Conservation (phyloP, 2,888 invertebrate genomes). For the Amphipoea oculea region DNA sequence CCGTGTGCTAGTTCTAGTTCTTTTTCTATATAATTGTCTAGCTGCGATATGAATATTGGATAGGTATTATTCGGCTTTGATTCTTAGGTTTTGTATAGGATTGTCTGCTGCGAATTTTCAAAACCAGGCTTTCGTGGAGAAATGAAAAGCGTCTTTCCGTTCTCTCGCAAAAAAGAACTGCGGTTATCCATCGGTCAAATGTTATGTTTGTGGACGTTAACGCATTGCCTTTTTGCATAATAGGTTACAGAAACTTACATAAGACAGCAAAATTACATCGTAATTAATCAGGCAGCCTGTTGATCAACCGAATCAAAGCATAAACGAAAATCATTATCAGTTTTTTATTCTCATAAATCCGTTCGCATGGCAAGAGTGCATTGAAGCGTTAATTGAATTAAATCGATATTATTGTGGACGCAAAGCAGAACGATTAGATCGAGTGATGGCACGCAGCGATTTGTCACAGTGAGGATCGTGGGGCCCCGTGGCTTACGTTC, state of each 20-base stretch:
- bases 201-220: not conserved
- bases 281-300: conserved; percentile 56
- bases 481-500: conserved; percentile 71
- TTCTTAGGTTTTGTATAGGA: not conserved
- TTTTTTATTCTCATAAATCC: conserved; percentile 65
- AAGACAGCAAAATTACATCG: conserved; percentile 29
- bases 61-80: not conserved
- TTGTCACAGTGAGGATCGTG: conserved; percentile 84
- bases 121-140: too few species aligned
- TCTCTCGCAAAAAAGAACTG: not conserved
- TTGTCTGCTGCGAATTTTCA: not conserved
- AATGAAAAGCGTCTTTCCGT: not conserved
- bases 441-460: conserved; percentile 84
- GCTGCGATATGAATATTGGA: not conserved
- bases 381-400: conserved; percentile 87
- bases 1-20: not conserved
- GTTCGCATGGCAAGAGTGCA: conserved; percentile 79
- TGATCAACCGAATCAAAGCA: conserved; percentile 63
- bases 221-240: not conserved
- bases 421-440: conserved; percentile 80
- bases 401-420: conserved; percentile 82
- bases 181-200: not conserved
- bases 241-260: conserved; percentile 24
- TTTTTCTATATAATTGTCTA: not conserved
- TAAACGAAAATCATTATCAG: conserved; percentile 66